Evolutionary conservation across 2,113 vertebrate genomes (phyloP), one percentile per base, ranked within the genome.

Genomic region (Paramisgurnus dabryanus): DNA sequence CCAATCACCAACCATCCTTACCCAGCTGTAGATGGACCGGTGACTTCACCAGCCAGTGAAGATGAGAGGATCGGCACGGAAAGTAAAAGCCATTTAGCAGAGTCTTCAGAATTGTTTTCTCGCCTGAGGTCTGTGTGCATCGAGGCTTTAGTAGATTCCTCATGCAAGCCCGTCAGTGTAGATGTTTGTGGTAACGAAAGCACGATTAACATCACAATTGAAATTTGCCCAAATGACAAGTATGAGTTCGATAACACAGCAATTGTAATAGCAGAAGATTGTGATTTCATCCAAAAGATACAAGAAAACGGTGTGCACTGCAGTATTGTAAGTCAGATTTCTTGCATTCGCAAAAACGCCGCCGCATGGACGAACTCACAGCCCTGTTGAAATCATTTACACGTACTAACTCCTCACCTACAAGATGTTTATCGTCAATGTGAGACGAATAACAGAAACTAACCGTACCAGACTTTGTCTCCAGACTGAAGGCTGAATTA

Each of bases 101-200:
- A 73, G 73, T 73, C 18, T 7, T 1, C 67, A 3, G 61, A 68
- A n/a, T 49, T 87, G 53, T 49, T 78, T n/a, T 40, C n/a, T 13
- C 34, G 60, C n/a, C 5, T 90, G 72, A 80, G 80, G 69, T 83
- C 77, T 4, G 76, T 61, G 4, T 89, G 87, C 49, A 53, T 49
- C 15, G 75, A 80, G 11, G 68, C 65, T 53, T 64, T 88, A 60
- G 73, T 65, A 50, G 75, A 85, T 18, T 86, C 83, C 6, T 50
- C 18, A 0, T 82, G 58, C 6, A 61, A 40, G 4, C 77, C 79
- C 2, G 27, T 13, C 65, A 78, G 9, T 69, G 61, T 85, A 11
- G 60, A 77, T 17, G 61, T 80, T 0, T 55, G 72, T 67, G 79
- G 72, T 49, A 3, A 39, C 0, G 50, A 65, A 53, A 27, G 76